phyloP scores from a whole-genome alignment of 2,888 invertebrate species.

The Ctenicera cuprea region DNA sequence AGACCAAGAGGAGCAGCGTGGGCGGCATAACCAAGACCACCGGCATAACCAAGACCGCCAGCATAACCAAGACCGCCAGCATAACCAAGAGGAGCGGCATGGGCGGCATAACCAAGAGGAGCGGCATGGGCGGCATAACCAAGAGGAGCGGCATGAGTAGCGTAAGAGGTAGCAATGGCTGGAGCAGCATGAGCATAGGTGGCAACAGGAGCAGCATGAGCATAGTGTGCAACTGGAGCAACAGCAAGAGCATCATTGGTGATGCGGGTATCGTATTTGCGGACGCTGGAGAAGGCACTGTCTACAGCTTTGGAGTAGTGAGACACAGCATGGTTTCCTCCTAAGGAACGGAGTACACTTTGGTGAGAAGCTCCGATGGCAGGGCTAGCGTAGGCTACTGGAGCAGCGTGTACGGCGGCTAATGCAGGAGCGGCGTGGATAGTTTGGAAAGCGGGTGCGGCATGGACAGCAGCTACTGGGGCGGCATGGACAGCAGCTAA shows the following conservation, averaged over 20 bases:
- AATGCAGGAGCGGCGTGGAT: conserved; percentile 59
- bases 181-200: conserved; percentile 64
- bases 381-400: conserved; percentile 65
- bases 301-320: conserved; percentile 77
- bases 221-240: conserved; percentile 67
- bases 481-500: conserved; percentile 61
- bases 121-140: conserved; percentile 54
- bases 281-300: conserved; percentile 77
- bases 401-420: conserved; percentile 62
- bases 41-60: conserved; percentile 62
- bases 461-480: conserved; percentile 63
- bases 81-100: conserved; percentile 63
- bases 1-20: conserved; percentile 64
- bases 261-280: conserved; percentile 77
- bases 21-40: conserved; percentile 62
- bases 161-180: conserved; percentile 67
- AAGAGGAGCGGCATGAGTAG: conserved; percentile 63
- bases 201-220: conserved; percentile 64
- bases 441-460: conserved; percentile 64
- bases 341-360: conserved; percentile 76
- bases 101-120: conserved; percentile 60
- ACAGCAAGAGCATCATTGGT: conserved; percentile 75
- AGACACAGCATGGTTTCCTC: conserved; percentile 75
- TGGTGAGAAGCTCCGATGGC: conserved; percentile 74
- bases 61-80: conserved; percentile 62